Conservation (phyloP, 2,113 vertebrate genomes). For the Saguinus midas region DNA sequence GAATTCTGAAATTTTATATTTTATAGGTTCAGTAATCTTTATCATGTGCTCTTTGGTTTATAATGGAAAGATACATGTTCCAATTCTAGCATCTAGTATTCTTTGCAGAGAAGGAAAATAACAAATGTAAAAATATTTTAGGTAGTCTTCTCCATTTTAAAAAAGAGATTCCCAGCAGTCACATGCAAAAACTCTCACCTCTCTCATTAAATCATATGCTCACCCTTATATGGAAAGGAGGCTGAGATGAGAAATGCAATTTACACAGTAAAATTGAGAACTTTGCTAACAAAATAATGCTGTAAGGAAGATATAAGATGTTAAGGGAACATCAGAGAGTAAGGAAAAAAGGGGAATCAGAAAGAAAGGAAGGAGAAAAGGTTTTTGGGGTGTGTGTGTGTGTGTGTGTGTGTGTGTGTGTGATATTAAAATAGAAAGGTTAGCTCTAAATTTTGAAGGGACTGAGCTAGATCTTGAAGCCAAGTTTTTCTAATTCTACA, state of each 20-base stretch:
- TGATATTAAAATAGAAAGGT: background rate
- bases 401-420: too few species aligned
- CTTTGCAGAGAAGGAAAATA: background rate
- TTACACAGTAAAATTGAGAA: background rate
- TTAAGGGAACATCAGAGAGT: background rate
- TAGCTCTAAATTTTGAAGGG: background rate
- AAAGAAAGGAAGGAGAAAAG: background rate
- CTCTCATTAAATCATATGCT: background rate
- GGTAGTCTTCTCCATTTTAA: background rate
- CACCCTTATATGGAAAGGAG: background rate
- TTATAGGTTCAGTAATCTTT: background rate
- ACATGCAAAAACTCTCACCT: background rate
- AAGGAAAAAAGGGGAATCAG: background rate
- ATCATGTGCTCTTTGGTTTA: background rate
- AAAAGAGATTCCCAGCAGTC: background rate
- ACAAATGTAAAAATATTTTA: background rate
- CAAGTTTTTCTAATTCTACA: background rate
- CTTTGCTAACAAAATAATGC: background rate
- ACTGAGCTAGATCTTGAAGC: background rate
- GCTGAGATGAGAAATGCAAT: background rate
- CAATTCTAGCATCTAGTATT: background rate
- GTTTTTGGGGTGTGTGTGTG: too few species aligned
- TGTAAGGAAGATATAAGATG: background rate
- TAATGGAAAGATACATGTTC: background rate
- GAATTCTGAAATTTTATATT: background rate